Evolutionary conservation across 2,888 invertebrate species (phyloP).

Genomic region (Drosophila ochracea): DNA sequence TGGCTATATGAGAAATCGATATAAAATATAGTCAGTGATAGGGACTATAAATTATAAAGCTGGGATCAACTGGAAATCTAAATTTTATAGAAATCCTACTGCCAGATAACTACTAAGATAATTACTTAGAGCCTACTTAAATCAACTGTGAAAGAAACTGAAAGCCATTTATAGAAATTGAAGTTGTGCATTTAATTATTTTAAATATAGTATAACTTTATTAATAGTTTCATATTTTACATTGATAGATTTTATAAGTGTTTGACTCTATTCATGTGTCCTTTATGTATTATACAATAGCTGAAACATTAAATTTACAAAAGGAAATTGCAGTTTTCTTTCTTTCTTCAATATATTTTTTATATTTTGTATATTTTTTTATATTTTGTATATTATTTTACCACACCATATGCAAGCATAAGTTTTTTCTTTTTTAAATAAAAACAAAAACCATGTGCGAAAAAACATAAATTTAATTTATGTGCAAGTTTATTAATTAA

Average conservation of each 20-base stretch:
- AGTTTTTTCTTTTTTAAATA: not conserved
- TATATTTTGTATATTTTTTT: slow-evolving; percentile 11
- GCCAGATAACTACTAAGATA: not conserved
- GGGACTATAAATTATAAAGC: not conserved
- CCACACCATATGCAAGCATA: slow-evolving; percentile 75
- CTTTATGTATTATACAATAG: slow-evolving; percentile 55
- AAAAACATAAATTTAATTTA: slow-evolving; percentile 31
- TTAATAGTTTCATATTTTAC: slow-evolving; percentile 57
- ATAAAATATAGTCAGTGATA: not conserved
- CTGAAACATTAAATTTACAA: slow-evolving; percentile 66
- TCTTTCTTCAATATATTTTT: slow-evolving; percentile 5
- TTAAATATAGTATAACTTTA: slow-evolving; percentile 58
- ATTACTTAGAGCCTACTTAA: not conserved
- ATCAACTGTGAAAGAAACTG: slow-evolving; percentile 1
- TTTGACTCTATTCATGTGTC: slow-evolving; percentile 40
- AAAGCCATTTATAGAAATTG: not conserved
- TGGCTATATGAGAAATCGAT: slow-evolving; percentile 17
- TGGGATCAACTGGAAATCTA: not conserved
- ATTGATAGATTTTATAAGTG: slow-evolving; percentile 36
- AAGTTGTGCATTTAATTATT: slow-evolving; percentile 40
- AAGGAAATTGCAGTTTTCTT: slow-evolving; percentile 40
- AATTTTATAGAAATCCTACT: not conserved
- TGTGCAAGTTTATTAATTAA: slow-evolving; percentile 38
- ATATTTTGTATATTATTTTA: slow-evolving; percentile 63
- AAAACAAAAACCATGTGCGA: slow-evolving; percentile 29